These are phyloP conservation scores for Probosciger aterrimus DNA, from an alignment of 2,113 vertebrate species.

Conservation along the genomic window DNA sequence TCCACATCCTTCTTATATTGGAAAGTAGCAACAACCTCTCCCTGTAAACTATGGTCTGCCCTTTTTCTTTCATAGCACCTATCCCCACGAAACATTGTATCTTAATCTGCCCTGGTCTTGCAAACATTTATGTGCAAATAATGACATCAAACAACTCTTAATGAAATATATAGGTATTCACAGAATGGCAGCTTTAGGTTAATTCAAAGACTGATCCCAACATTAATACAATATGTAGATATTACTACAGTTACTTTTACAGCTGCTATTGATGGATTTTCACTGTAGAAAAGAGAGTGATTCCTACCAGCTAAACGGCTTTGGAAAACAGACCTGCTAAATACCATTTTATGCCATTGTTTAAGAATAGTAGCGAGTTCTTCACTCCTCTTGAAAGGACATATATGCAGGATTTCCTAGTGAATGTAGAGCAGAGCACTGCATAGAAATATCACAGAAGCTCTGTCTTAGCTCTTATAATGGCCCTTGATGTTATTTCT, in stretches of 20 bases:
- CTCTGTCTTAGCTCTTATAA: not conserved
- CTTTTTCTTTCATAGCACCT: not conserved
- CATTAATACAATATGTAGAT: not conserved
- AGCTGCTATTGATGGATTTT: not conserved
- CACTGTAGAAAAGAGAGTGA: not conserved
- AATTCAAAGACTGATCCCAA: not conserved
- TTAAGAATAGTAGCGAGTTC: not conserved
- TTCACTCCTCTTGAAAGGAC: not conserved
- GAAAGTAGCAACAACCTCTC: not conserved
- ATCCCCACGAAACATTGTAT: not conserved
- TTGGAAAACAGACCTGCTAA: not conserved
- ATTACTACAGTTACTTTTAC: not conserved
- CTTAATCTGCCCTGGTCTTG: not conserved
- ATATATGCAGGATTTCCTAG: not conserved
- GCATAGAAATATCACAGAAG: not conserved
- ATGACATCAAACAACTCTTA: not conserved
- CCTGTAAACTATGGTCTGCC: not conserved
- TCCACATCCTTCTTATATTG: not conserved
- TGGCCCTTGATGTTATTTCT: not conserved
- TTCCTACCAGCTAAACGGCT: not conserved
- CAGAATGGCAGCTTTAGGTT: not conserved
- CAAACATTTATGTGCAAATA: not conserved
- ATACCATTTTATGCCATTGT: not conserved
- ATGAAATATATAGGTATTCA: not conserved
- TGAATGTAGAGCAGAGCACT: not conserved